Conservation (phyloP, 2,113 vertebrate genomes). For the Campylorhamphus procurvoides region DNA sequence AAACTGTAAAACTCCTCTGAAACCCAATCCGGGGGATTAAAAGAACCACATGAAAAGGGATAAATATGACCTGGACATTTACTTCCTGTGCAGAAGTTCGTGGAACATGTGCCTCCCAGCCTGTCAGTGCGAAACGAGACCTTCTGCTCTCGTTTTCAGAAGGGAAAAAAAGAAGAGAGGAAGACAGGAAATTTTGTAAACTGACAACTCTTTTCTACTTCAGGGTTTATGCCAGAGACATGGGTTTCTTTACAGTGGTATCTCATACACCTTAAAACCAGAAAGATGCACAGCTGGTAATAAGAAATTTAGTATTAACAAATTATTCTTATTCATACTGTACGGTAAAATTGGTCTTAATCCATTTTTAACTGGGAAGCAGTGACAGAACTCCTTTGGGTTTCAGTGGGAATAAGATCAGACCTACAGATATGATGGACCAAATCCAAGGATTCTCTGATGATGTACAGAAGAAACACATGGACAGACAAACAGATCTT, state of each 20-base stretch:
- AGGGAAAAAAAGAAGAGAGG: background rate
- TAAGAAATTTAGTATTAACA: background rate
- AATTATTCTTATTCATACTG: background rate
- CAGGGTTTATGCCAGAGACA: background rate
- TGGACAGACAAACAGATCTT: constrained; percentile 14
- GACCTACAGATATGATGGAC: background rate
- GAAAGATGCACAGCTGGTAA: background rate
- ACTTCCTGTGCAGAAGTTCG: constrained; percentile 94
- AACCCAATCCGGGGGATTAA: constrained; percentile 88
- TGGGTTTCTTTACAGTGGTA: background rate
- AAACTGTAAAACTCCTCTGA: constrained; percentile 85
- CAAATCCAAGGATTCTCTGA: constrained; percentile 19
- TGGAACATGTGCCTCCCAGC: constrained; percentile 90
- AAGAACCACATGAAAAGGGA: constrained; percentile 93
- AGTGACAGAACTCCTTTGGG: background rate
- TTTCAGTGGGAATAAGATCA: constrained; percentile 44
- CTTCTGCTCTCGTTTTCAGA: constrained; percentile 36
- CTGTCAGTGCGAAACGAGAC: constrained; percentile 52
- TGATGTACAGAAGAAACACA: constrained; percentile 34
- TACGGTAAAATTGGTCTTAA: background rate
- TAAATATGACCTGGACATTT: constrained; percentile 84
- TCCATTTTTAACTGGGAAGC: background rate
- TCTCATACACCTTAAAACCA: background rate
- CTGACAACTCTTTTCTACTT: background rate
- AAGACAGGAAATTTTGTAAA: constrained; percentile 18